Base-by-base conservation (phyloP, 2,888 invertebrate species). In the Mycalesis mineus region DNA sequence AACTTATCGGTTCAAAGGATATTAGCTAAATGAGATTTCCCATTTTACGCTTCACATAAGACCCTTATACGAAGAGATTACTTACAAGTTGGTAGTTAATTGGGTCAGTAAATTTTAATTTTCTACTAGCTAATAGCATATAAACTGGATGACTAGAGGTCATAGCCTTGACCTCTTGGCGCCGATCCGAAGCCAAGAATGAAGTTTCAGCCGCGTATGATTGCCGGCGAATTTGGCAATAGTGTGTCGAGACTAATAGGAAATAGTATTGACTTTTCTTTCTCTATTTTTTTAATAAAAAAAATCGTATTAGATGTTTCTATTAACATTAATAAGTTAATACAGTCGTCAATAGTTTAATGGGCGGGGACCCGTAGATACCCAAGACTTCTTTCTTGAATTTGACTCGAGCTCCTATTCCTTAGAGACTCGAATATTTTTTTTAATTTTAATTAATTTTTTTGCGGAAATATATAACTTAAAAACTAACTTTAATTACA, bases 131-230 rank as follows among this genome's bases (percentile, higher is more conserved):
- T 28, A 13, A 28, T 22, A 49, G 13, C n/a, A 36, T n/a, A n/a
- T n/a, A n/a, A n/a, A n/a, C n/a, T n/a, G n/a, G n/a, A 49, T 37
- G 39, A 33, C 29, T 54, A 29, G 62, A 55, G 40, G 17, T 55
- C 39, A 17, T 29, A 75, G 73, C 80, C 82, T 62, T 63, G 65
- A 52, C 55, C 62, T 70, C 68, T 72, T 76, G 76, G 76, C 78
- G 71, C 72, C 73, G 73, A 71, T 63, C 67, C 41, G 53, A 31
- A 47, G 49, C 49, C 37, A 39, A 33, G 47, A 47, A 39, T 2
- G 37, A 39, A 49, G 39, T 39, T 37, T 39, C 6, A 17, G 13
- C 28, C 9, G 8, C 49, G n/a, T 28, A 49, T 37, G 17, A 13
- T 15, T 36, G 36, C n/a, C 15, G 11, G 13, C 9, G 22, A 39